Evolutionary conservation across 2,113 vertebrate species (phyloP), one percentile per base, ranked within the genome.

Genomic region (Podilymbus podiceps): DNA sequence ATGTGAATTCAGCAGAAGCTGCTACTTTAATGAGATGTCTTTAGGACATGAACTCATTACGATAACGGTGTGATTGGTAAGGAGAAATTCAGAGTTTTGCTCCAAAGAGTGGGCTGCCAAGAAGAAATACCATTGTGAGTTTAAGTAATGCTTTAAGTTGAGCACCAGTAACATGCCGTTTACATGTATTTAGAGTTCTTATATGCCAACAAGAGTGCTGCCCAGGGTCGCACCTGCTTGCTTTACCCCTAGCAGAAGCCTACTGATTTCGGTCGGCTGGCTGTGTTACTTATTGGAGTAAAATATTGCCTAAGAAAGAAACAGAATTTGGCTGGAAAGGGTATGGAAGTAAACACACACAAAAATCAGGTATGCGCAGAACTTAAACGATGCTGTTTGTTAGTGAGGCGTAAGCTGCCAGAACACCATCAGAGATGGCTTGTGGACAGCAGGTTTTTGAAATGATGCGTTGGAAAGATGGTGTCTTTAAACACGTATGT

Each of bases 31-130:
- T 79, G 75, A 17, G 2, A 82, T 96, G 80, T 96, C 89, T 97
- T 94, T 75, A 95, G 97, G 93, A 96, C 40, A 85, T 94, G 76
- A 97, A 92, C 87, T 97, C 68, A 89, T 97, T 96, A 95, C 87
- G 46, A 60, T 95, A 94, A 96, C 69, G 50, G 96, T 63, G 60
- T 93, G 89, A 96, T 88, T 88, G 92, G 88, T 89, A 95, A 94
- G 88, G 68, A 95, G 82, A 97, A 91, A 79, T 94, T 92, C 91
- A 94, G 95, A 33, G 52, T 90, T 95, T 97, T 95, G 83, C 76
- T 94, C 55, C 55, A 85, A 95, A 85, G 93, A 90, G 42, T 59
- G 24, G 63, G 28, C 64, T 93, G 24, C 64, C 88, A 64, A 89
- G 88, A 91, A 91, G 73, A 72, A 94, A 86, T 11, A 67, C 11